Evolutionary conservation across 2,797 vertebrate genomes (phyloP), one percentile per base, ranked within the genome.

Genomic region (Notolepis coatsorum): DNA sequence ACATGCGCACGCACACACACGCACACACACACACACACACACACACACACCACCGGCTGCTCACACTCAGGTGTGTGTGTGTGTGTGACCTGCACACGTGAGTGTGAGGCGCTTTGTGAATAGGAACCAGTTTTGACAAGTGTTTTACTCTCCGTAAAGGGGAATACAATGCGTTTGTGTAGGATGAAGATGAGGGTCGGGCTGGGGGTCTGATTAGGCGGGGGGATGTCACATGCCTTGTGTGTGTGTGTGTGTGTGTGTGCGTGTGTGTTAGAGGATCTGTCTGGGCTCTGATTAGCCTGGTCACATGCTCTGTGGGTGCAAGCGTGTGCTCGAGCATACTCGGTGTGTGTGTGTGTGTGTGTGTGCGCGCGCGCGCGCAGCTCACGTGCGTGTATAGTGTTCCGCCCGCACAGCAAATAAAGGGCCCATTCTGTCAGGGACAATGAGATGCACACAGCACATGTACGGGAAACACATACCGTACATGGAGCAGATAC

Each of bases 381-480:
- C 15, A 12, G n/a, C 15, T 39, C 13, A 47, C 23, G 21, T 42
- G 33, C 35, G 47, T 43, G 37, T 39, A 65, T 71, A n/a, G 61
- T 62, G 56, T 80, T 69, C 69, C 37, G 15, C 68, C 59, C 71
- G 57, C 48, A 41, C 41, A 52, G 61, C 69, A 81, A 84, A 90
- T 75, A 90, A 84, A 90, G 73, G 72, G 65, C 80, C 75, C 76
- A 85, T 90, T 92, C 83, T 90, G 61, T 21, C 21, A 1, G 31
- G 56, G 73, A 91, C 87, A 92, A 91, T 86, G 78, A 77, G 64
- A 63, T 20, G 63, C 70, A 80, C 72, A 83, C 72, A 84, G 46
- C 64, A 68, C 56, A 68, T 70, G 61, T 64, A 72, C 58, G n/a
- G 58, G 64, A 53, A 77, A 75, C 74, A 83, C 78, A 82, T 79